Conservation (phyloP, 1,140 invertebrate genomes). For the Apis florea region DNA sequence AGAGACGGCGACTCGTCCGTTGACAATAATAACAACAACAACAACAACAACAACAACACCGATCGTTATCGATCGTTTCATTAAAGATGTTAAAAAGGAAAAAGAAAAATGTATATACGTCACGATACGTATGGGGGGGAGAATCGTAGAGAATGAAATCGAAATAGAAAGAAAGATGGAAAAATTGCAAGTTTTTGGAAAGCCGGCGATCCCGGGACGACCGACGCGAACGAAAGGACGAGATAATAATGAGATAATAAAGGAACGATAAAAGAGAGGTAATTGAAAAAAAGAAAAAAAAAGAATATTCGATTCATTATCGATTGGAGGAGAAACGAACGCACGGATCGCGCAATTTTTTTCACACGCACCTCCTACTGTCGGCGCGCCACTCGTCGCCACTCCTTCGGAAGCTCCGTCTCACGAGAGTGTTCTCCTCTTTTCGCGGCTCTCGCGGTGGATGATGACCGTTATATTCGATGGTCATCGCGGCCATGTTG, state of each 20-base stretch:
- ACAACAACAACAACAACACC: no score
- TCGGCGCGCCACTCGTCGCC: constrained; percentile 80
- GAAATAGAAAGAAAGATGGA: no score
- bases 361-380: constrained; percentile 79
- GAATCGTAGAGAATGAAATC: no score
- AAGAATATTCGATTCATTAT: not conserved
- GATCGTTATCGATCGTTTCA: no score
- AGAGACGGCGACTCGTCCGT: not conserved
- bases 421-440: constrained; percentile 78
- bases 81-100: no score
- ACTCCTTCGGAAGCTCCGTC: constrained; percentile 77
- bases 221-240: constrained; percentile 13
- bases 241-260: constrained; percentile 1
- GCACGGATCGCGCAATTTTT: constrained; percentile 31
- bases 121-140: no score
- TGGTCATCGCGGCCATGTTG: constrained; percentile 80
- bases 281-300: not conserved
- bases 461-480: constrained; percentile 83
- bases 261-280: not conserved
- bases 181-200: no score
- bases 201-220: constrained; percentile 8
- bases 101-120: no score
- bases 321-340: constrained; percentile 24
- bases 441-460: constrained; percentile 81
- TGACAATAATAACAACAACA: no score